Evolutionary conservation across 2,113 vertebrate genomes (phyloP).

Genomic region (Benitochromis conjunctus): DNA sequence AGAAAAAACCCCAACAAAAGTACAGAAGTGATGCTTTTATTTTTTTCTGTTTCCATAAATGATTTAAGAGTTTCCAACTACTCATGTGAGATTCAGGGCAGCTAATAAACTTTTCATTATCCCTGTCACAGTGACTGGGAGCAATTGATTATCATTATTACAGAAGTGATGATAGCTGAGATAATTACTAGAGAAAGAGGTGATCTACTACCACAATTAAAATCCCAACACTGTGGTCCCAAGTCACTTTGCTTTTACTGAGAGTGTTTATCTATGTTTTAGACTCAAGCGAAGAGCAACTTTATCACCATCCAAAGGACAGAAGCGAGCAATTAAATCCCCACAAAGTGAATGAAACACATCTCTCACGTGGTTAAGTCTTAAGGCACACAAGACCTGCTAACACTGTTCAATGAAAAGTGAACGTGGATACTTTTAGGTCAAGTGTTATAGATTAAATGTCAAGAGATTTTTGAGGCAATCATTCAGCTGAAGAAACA

Average conservation of each 20-base stretch:
- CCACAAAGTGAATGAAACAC: background rate
- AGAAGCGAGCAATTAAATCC: background rate
- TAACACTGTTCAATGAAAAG: background rate
- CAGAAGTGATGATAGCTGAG: constrained; percentile 49
- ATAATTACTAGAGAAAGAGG: constrained; percentile 46
- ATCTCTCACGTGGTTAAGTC: background rate
- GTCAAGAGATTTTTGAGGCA: constrained; percentile 7
- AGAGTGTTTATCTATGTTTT: constrained; percentile 41
- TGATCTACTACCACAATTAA: constrained; percentile 65
- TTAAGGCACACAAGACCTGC: background rate
- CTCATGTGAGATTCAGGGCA: constrained; percentile 26
- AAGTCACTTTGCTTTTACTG: background rate
- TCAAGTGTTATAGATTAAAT: constrained; percentile 19
- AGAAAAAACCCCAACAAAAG: background rate
- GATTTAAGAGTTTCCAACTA: constrained; percentile 42
- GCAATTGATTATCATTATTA: constrained; percentile 59
- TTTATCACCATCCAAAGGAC: constrained; percentile 34
- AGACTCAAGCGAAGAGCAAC: constrained; percentile 14
- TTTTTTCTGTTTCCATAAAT: background rate
- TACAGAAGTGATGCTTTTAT: background rate
- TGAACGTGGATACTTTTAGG: background rate
- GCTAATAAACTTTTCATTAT: constrained; percentile 63
- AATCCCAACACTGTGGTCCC: constrained; percentile 37
- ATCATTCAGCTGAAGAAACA: background rate
- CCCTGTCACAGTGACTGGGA: constrained; percentile 28